Conservation (phyloP, 2,888 invertebrate species). For the Dusona sp. region DNA sequence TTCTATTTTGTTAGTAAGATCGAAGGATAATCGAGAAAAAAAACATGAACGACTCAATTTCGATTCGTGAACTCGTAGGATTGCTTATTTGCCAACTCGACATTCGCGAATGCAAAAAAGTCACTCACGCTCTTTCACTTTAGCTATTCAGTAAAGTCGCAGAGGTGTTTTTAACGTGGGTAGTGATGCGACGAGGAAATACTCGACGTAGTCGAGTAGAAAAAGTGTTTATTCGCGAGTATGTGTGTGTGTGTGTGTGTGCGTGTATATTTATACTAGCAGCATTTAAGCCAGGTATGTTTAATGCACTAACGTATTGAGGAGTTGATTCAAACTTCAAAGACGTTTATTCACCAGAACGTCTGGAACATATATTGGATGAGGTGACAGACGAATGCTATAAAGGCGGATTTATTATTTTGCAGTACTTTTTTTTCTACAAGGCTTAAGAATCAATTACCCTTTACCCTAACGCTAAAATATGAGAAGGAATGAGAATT, state of each 20-base stretch:
- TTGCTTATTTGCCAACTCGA: conserved; percentile 3
- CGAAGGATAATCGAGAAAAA: neutral
- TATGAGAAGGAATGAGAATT: neutral
- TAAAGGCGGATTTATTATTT: neutral
- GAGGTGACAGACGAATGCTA: conserved; percentile 7
- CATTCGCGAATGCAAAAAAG: neutral
- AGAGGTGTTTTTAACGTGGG: conserved; percentile 20
- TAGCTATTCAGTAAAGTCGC: conserved; percentile 9
- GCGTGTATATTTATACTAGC: neutral
- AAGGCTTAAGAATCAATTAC: neutral
- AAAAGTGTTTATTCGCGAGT: conserved; percentile 1
- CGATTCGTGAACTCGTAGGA: neutral
- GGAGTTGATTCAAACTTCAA: conserved; percentile 41
- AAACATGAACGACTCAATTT: neutral
- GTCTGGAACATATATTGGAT: neutral
- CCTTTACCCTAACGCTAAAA: neutral
- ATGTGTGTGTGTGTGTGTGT: conserved; percentile 10
- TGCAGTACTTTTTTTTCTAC: neutral
- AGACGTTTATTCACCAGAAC: conserved; percentile 9
- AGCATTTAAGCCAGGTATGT: conserved; percentile 20
- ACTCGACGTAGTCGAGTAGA: neutral
- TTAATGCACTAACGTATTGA: conserved; percentile 5
- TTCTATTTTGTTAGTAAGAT: neutral
- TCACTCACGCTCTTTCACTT: neutral
- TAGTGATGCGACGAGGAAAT: conserved; percentile 18